Conservation (phyloP, 2,113 vertebrate species). For the Chaetodon auriga region DNA sequence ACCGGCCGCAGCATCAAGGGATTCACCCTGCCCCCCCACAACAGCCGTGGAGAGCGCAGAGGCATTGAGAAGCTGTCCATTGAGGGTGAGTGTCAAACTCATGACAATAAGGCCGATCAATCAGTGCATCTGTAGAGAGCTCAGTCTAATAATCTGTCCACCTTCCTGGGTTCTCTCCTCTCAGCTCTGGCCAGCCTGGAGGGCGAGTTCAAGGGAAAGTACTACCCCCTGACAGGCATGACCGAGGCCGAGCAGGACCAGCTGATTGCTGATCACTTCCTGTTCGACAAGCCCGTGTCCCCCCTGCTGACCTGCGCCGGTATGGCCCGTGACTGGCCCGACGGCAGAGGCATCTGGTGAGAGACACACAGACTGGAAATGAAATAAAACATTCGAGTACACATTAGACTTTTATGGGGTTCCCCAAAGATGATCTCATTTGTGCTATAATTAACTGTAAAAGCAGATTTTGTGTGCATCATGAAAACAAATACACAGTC, state of each 20-base stretch:
- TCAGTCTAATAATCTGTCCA: neutral
- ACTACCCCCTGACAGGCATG: conserved; percentile 93
- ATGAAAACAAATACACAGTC: neutral
- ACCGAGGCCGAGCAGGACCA: conserved; percentile 92
- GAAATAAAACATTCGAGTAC: neutral
- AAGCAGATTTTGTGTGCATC: neutral
- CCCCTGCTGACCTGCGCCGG: conserved; percentile 93
- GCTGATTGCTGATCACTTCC: conserved; percentile 95
- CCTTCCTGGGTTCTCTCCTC: neutral
- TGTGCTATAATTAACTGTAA: neutral
- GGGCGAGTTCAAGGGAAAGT: conserved; percentile 96
- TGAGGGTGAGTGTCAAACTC: conserved; percentile 81
- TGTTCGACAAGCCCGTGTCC: conserved; percentile 96
- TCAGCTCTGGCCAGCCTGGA: conserved; percentile 91
- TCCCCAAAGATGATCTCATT: neutral
- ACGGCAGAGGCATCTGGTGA: conserved; percentile 95
- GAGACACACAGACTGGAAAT: conserved; percentile 13
- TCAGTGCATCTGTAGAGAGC: neutral
- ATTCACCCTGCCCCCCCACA: conserved; percentile 92
- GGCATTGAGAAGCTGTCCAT: conserved; percentile 90
- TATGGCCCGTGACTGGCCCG: conserved; percentile 97
- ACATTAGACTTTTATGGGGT: neutral
- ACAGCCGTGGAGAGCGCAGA: conserved; percentile 94
- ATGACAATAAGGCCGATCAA: neutral
- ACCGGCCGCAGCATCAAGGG: conserved; percentile 96